Evolutionary conservation across 1,140 invertebrate genomes (phyloP).

Genomic region (Ericerus pela): DNA sequence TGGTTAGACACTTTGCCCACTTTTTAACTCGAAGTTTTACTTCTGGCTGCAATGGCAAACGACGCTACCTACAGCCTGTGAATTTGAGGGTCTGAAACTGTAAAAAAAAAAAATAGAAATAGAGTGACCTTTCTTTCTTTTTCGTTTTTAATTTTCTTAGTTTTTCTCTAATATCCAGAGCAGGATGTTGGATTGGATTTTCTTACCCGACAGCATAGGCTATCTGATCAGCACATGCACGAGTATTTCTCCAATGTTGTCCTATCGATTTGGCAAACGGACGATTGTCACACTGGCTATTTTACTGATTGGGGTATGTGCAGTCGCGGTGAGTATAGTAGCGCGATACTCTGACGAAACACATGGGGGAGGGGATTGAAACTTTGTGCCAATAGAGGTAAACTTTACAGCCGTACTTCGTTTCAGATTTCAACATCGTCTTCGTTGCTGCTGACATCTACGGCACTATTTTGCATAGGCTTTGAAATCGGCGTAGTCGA

Average conservation of each 20-base stretch:
- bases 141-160: too few relatives aligned
- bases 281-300: conserved; percentile 45
- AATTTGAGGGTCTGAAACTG: too few relatives aligned
- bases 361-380: background rate
- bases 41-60: too few relatives aligned
- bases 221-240: conserved; percentile 68
- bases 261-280: conserved; percentile 46
- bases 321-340: conserved; percentile 36
- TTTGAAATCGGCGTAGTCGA: conserved; percentile 63
- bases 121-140: background rate
- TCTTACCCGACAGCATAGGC: conserved; percentile 66
- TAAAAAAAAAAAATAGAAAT: background rate
- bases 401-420: background rate
- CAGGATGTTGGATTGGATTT: conserved; percentile 64
- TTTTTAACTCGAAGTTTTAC: too few relatives aligned
- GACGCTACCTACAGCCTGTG: too few relatives aligned
- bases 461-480: conserved; percentile 61
- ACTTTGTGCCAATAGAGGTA: background rate
- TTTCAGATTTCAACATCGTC: conserved; percentile 42
- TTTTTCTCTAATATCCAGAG: conserved; percentile 24
- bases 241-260: conserved; percentile 43
- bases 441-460: conserved; percentile 43
- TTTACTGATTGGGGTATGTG: conserved; percentile 43
- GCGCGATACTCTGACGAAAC: background rate
- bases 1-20: too few relatives aligned